Evolutionary conservation across 2,888 invertebrate genomes (phyloP), one percentile per base, ranked within the genome.

Genomic region (Smittia sp.): DNA sequence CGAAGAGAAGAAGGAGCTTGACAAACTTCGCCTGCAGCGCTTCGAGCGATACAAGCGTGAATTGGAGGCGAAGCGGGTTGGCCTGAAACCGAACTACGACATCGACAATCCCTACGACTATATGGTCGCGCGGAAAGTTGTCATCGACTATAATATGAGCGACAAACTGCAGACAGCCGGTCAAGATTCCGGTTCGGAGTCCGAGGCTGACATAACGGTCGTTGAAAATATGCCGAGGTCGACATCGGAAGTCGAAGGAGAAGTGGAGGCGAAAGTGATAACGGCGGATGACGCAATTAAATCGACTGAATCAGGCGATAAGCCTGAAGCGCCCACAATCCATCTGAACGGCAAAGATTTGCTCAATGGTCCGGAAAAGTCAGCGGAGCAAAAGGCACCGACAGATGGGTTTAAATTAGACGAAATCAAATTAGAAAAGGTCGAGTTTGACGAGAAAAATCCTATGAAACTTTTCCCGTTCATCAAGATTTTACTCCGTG

Each of bases 1-100:
- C 79, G 83, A 83, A 54, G 83, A 87, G 75, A 84, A 85, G 77
- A 85, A 87, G 6, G 87, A 88, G 24, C 65, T 76, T 20, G 81
- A 82, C 74, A 80, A 80, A 74, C 27, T 80, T 65, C 79, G 80
- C 1, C 78, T 79, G 74, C 80, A 80, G 63, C 81, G 82, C 74
- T 70, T 80, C 54, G 81, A 81, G 15, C 24, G 67, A 13, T 67
- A 74, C 39, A 67, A 74, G 15, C 20, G 67, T 74, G 79, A 79
- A 39, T 80, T 81, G 74, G 83, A 82, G 65, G 78, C 80, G 4
- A 80, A 79, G 65, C 78, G 79, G 0, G 74, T 82, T 20, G 75
- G 72, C 9, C 15, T 72, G 6, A 72, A 15, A 15, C 72, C 72
- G 1, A 72, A 72, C 62, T 72, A 72, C 39, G 72, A 72, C 18